A percentile compares a stretch with the other conserved stretches of the same genome.
These are phyloP conservation scores for Pyrgus malvae DNA, from an alignment of 2,888 invertebrate genomes.

Conservation along the genomic window DNA sequence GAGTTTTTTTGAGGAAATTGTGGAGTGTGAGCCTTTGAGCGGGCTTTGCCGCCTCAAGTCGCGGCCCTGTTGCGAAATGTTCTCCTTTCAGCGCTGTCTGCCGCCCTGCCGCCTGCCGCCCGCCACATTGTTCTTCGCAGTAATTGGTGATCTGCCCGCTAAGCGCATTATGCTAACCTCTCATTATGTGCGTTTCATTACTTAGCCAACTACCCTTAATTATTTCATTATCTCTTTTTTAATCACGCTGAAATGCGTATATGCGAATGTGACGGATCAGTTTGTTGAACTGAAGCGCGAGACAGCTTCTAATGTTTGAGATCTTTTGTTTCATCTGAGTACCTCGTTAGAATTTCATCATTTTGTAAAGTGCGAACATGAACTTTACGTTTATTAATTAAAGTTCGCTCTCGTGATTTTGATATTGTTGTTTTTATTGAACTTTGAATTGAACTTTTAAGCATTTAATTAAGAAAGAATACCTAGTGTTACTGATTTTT, in stretches of 20 bases:
- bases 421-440: too few species aligned
- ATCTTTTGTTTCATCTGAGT: too few species aligned
- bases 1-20: constrained; percentile 65
- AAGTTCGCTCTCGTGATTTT: too few species aligned
- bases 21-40: constrained; percentile 67
- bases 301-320: too few species aligned
- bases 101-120: constrained; percentile 27
- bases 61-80: constrained; percentile 48
- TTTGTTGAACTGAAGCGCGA: background rate
- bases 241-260: constrained; percentile 8
- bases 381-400: too few species aligned
- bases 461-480: too few species aligned
- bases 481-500: too few species aligned
- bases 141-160: constrained; percentile 26
- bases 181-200: constrained; percentile 25
- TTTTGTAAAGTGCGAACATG: too few species aligned
- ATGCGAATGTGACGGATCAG: background rate
- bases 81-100: constrained; percentile 38
- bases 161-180: constrained; percentile 25
- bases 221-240: constrained; percentile 17
- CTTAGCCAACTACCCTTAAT: constrained; percentile 19
- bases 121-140: constrained; percentile 30
- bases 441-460: too few species aligned
- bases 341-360: too few species aligned
- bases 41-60: constrained; percentile 58